These are phyloP conservation scores for Phyllostomus discolor DNA, from an alignment of 2,113 vertebrate species.

Conservation along the genomic window DNA sequence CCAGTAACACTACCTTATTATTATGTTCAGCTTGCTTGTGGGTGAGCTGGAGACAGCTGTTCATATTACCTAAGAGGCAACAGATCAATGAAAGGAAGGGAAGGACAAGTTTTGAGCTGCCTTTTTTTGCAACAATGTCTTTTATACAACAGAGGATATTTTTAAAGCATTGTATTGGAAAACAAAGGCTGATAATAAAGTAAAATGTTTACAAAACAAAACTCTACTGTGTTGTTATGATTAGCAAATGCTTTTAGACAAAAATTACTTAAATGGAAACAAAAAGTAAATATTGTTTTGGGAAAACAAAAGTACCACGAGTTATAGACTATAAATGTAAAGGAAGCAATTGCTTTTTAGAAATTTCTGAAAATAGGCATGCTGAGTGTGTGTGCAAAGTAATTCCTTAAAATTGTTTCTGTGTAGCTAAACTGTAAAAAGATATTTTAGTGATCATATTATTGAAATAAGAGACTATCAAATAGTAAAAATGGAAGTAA, in stretches of 20 bases:
- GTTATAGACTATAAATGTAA: slow-evolving; percentile 7
- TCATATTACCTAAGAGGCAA: slow-evolving; percentile 68
- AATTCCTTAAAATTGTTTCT: slow-evolving; percentile 27
- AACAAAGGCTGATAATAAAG: slow-evolving; percentile 69
- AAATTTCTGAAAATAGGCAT: not conserved
- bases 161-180: slow-evolving; percentile 68
- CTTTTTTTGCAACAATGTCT: slow-evolving; percentile 63
- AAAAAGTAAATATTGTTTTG: slow-evolving; percentile 16
- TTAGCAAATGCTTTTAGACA: slow-evolving; percentile 64
- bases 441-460: not conserved
- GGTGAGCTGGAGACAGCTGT: slow-evolving; percentile 63
- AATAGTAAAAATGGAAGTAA: not conserved
- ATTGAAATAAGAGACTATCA: slow-evolving; percentile 6
- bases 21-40: slow-evolving; percentile 50
- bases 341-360: slow-evolving; percentile 32
- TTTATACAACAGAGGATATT: slow-evolving; percentile 67
- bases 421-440: slow-evolving; percentile 26
- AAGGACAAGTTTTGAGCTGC: slow-evolving; percentile 65
- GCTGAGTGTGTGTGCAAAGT: not conserved
- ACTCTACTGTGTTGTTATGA: slow-evolving; percentile 62
- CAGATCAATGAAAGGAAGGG: slow-evolving; percentile 68
- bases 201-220: slow-evolving; percentile 67
- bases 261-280: slow-evolving; percentile 65
- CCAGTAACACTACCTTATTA: slow-evolving; percentile 50
- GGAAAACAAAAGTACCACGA: not conserved